phyloP scores from a whole-genome alignment of 2,113 vertebrate genomes.

The Chionodraco myersi region DNA sequence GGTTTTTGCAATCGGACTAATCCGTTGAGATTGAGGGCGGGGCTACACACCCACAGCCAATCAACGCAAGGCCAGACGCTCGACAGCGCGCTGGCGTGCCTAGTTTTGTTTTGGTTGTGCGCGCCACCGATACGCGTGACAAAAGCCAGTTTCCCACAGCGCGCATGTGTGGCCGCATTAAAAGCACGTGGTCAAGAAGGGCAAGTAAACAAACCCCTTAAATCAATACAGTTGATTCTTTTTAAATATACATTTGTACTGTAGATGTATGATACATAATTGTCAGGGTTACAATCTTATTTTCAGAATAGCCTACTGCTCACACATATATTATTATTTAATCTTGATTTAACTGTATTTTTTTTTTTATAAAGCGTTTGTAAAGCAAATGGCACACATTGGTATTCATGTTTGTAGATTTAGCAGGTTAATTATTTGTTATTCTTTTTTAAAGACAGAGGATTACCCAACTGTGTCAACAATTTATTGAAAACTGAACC shows the following conservation, averaged over 20 bases:
- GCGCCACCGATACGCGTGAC: constrained; percentile 71
- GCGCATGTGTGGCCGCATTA: constrained; percentile 64
- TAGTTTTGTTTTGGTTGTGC: constrained; percentile 73
- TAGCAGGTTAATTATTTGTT: not conserved
- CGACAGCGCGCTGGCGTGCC: constrained; percentile 54
- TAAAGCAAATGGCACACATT: not conserved
- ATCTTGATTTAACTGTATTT: not conserved
- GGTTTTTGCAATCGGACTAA: constrained; percentile 42
- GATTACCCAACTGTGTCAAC: not conserved
- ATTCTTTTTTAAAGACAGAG: not conserved
- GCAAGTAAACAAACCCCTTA: constrained; percentile 72
- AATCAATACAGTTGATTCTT: constrained; percentile 20
- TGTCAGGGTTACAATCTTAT: not conserved
- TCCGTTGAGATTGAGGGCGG: constrained; percentile 23
- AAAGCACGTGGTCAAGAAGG: constrained; percentile 76
- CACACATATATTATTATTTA: too few relatives aligned
- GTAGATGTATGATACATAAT: not conserved
- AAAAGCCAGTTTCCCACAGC: not conserved
- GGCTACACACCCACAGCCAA: constrained; percentile 54
- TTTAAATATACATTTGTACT: not conserved
- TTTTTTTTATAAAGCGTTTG: not conserved
- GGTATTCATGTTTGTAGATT: not conserved
- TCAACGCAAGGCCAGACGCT: constrained; percentile 5
- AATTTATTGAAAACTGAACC: not conserved
- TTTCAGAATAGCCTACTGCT: not conserved